These are phyloP conservation scores for Drosophila azteca DNA, from an alignment of 1,140 invertebrate species.

Conservation along the genomic window DNA sequence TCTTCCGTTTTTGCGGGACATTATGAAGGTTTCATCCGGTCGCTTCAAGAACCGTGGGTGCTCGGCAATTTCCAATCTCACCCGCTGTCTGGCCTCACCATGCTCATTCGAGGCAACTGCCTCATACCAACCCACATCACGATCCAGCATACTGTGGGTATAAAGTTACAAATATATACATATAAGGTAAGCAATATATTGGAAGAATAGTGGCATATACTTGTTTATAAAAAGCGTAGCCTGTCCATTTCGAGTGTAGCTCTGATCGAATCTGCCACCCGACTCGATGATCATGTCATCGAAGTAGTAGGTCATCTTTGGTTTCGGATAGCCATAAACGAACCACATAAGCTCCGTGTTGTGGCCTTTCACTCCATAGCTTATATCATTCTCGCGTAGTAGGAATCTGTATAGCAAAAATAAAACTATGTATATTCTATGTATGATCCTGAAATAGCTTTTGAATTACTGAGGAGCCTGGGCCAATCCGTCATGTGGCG, in stretches of 20 bases:
- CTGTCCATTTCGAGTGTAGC: constrained; percentile 95
- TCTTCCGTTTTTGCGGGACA: constrained; percentile 89
- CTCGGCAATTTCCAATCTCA: constrained; percentile 94
- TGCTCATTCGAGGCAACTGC: constrained; percentile 96
- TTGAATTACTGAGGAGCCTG: constrained; percentile 87
- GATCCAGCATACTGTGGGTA: constrained; percentile 90
- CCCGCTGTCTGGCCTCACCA: constrained; percentile 93
- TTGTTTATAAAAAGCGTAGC: constrained; percentile 94
- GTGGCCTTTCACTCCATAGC: constrained; percentile 95
- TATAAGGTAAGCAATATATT: neutral
- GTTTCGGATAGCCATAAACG: constrained; percentile 96
- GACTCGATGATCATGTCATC: constrained; percentile 92
- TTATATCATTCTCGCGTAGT: constrained; percentile 91
- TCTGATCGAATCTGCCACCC: constrained; percentile 92
- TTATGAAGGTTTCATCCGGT: constrained; percentile 91
- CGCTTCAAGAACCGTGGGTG: constrained; percentile 94
- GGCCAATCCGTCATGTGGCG: constrained; percentile 91
- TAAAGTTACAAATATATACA: neutral
- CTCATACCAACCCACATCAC: constrained; percentile 96
- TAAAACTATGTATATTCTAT: neutral
- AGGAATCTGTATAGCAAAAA: constrained; percentile 86
- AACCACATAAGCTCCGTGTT: constrained; percentile 95
- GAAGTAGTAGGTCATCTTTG: constrained; percentile 94
- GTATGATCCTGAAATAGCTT: neutral
- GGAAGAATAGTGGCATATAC: constrained; percentile 71